phyloP scores from a whole-genome alignment of 2,113 vertebrate genomes.

The Grammomys surdaster region DNA sequence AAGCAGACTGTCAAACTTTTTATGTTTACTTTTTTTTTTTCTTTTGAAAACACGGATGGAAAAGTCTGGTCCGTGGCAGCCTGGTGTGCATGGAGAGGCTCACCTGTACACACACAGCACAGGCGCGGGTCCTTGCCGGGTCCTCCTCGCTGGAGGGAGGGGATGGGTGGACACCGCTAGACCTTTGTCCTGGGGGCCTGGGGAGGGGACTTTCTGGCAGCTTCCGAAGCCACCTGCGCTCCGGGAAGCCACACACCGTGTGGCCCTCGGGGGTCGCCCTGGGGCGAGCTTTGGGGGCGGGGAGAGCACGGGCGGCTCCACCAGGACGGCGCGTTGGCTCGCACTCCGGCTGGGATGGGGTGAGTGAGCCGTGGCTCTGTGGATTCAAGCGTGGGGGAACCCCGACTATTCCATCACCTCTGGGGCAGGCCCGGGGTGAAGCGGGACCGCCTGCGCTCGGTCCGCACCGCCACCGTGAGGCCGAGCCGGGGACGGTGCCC shows the following conservation, averaged over 20 bases:
- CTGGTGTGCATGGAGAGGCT: not conserved
- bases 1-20: conserved; percentile 72
- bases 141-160: not conserved
- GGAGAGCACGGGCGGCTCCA: not conserved
- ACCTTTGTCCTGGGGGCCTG: conserved; percentile 67
- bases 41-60: not conserved
- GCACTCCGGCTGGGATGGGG: not conserved
- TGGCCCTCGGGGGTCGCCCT: not conserved
- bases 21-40: not conserved
- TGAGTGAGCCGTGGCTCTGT: not conserved
- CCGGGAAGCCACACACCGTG: not conserved
- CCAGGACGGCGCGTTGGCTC: not conserved
- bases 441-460: not conserved
- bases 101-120: conserved; percentile 34
- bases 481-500: conserved; percentile 75
- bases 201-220: not conserved
- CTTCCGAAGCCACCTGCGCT: not conserved
- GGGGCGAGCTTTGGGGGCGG: not conserved
- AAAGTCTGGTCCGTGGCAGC: not conserved
- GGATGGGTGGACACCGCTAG: conserved; percentile 28
- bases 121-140: not conserved
- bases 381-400: not conserved
- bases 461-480: conserved; percentile 82
- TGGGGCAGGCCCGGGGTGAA: not conserved
- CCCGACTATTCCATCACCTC: not conserved